These are phyloP conservation scores for Tenthredo scrophulariae DNA, from an alignment of 2,888 invertebrate species.

Conservation along the genomic window DNA sequence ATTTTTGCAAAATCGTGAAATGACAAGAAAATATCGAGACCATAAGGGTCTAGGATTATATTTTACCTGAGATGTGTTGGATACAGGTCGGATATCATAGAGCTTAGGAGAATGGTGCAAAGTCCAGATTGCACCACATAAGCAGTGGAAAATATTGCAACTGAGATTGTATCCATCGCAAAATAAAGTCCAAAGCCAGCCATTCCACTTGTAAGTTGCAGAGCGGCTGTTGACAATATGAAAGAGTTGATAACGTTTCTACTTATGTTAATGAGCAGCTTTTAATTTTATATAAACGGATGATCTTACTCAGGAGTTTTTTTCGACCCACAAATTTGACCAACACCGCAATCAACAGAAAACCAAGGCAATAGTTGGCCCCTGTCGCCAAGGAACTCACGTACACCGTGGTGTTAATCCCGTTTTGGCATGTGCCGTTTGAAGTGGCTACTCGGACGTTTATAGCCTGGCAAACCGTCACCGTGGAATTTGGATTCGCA, in stretches of 20 bases:
- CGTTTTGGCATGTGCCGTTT: conserved; percentile 10
- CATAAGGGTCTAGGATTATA: background rate
- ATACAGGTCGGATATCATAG: background rate
- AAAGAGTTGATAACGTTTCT: background rate
- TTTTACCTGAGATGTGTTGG: conserved; percentile 41
- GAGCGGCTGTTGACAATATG: background rate
- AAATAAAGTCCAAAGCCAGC: conserved; percentile 23
- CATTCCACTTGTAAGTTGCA: background rate
- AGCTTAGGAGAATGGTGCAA: background rate
- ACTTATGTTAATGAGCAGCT: background rate
- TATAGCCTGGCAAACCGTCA: background rate
- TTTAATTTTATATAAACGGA: background rate
- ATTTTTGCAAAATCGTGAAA: too few relatives aligned
- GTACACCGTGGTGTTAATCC: conserved; percentile 8
- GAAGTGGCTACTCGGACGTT: background rate
- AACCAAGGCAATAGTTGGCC: background rate
- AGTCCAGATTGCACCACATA: background rate
- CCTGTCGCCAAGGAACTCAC: conserved; percentile 16
- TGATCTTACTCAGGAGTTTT: background rate
- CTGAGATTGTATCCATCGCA: background rate
- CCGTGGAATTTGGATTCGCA: conserved; percentile 1
- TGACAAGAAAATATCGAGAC: background rate
- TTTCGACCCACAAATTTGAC: background rate
- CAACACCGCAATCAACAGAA: background rate
- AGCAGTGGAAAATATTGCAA: background rate